These are phyloP conservation scores for Pasiphila rectangulata DNA, from an alignment of 2,888 invertebrate genomes.

Conservation along the genomic window DNA sequence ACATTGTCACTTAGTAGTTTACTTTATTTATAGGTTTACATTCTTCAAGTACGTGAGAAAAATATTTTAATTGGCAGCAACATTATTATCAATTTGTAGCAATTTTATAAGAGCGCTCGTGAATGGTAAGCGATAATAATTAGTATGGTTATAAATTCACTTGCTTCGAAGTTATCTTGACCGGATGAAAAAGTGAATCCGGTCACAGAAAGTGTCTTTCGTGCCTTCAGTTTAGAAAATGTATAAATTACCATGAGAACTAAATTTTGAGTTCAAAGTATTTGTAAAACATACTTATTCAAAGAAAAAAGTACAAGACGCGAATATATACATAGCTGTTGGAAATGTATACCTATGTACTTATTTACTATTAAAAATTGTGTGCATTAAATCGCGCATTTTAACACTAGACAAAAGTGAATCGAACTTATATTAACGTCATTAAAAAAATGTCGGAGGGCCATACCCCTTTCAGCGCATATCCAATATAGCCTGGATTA, in stretches of 20 bases:
- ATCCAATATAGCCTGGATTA: slow-evolving; percentile 51
- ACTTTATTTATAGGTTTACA: slow-evolving; percentile 20
- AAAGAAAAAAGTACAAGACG: no score
- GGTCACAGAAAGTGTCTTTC: neutral
- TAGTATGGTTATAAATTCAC: neutral
- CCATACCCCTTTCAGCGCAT: slow-evolving; percentile 40
- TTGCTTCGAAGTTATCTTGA: neutral
- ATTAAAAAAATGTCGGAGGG: slow-evolving; percentile 12
- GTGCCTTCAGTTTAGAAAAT: no score
- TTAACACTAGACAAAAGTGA: no score
- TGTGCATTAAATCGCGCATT: no score
- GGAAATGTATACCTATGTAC: no score
- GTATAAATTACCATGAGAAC: neutral
- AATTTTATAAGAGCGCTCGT: neutral
- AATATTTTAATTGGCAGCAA: slow-evolving; percentile 7
- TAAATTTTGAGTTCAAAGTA: no score
- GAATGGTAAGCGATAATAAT: neutral
- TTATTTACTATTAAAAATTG: no score
- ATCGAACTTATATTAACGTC: slow-evolving; percentile 8
- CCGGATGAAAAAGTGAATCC: slow-evolving; percentile 8
- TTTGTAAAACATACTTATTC: no score
- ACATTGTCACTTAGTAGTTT: slow-evolving; percentile 35
- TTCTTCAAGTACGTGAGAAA: slow-evolving; percentile 18
- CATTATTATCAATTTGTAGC: slow-evolving; percentile 9
- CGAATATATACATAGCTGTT: no score